Evolutionary conservation across 2,113 vertebrate species (phyloP).

Genomic region (Sardina pilchardus): DNA sequence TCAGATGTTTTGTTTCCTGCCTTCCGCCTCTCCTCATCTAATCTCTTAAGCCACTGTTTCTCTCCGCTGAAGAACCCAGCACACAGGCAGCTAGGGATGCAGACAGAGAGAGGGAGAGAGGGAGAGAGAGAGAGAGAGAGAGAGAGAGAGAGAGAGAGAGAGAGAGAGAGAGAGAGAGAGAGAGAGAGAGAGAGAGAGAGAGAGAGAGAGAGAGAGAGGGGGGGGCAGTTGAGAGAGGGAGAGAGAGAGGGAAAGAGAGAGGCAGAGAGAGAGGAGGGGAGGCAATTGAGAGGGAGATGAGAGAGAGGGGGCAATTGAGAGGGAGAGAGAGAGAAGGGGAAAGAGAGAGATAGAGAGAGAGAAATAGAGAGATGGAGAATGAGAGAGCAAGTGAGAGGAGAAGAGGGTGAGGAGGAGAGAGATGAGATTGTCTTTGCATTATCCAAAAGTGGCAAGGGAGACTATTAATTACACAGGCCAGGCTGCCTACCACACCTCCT

Average conservation of each 20-base stretch:
- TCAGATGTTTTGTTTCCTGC: constrained; percentile 30
- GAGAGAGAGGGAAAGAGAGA: not conserved
- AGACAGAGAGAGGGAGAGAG: not conserved
- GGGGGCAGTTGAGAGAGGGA: no score
- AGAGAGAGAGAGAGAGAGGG: not conserved
- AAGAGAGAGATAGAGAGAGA: not conserved
- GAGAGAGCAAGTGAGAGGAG: not conserved
- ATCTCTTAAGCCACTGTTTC: constrained; percentile 48
- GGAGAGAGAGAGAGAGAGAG: not conserved
- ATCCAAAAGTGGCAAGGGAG: constrained; percentile 39
- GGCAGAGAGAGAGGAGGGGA: not conserved
- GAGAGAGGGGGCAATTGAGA: not conserved
- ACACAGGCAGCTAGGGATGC: not conserved
- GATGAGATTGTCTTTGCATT: constrained; percentile 34
- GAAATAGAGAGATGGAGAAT: not conserved
- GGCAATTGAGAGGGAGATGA: not conserved
- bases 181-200: not conserved
- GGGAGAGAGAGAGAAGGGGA: not conserved
- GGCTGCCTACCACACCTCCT: constrained; percentile 23
- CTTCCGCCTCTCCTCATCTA: constrained; percentile 22
- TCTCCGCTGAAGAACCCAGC: not conserved
- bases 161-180: not conserved
- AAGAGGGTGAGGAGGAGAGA: not conserved
- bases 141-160: no score
- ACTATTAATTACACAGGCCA: constrained; percentile 46